A percentile compares a stretch with the other conserved stretches of the same genome.
phyloP scores from a whole-genome alignment of 2,888 invertebrate genomes.

The Acronicta leporina region DNA sequence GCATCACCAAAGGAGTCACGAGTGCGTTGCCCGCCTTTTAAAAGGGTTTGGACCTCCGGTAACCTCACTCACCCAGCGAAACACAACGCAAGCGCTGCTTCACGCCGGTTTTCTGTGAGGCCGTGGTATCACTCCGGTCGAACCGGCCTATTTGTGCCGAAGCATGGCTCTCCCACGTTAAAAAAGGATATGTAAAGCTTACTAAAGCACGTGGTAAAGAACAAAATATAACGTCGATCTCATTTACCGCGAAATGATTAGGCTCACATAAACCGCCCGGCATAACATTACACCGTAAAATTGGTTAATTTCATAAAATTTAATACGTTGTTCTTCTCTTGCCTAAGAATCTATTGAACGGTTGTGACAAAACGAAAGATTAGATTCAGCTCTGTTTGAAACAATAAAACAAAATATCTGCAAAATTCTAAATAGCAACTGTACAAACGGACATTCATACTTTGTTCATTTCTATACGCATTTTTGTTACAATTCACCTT shows the following conservation, averaged over 20 bases:
- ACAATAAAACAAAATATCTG: constrained; percentile 6
- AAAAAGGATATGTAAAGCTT: too few relatives aligned
- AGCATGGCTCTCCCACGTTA: too few relatives aligned
- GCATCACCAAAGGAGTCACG: too few relatives aligned
- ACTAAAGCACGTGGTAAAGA: too few relatives aligned
- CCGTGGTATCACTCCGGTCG: too few relatives aligned
- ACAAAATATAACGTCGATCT: too few relatives aligned
- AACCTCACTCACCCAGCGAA: too few relatives aligned
- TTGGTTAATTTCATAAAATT: background rate
- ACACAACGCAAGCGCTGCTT: too few relatives aligned
- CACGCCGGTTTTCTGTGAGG: too few relatives aligned
- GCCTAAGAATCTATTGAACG: background rate
- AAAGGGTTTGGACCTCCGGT: too few relatives aligned
- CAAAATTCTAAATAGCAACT: background rate
- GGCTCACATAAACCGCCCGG: background rate
- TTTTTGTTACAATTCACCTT: background rate
- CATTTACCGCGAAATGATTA: background rate
- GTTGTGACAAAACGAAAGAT: background rate
- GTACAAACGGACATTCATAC: background rate
- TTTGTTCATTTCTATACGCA: background rate
- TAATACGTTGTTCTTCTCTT: constrained; percentile 2
- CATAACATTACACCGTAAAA: background rate
- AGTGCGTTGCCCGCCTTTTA: too few relatives aligned
- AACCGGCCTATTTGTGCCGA: too few relatives aligned
- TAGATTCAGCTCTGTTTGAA: constrained; percentile 2